Percentiles rank a stretch among this genome's conserved stretches.
These are phyloP conservation scores for Hippolais icterina DNA, from an alignment of 2,113 vertebrate genomes.

Conservation along the genomic window DNA sequence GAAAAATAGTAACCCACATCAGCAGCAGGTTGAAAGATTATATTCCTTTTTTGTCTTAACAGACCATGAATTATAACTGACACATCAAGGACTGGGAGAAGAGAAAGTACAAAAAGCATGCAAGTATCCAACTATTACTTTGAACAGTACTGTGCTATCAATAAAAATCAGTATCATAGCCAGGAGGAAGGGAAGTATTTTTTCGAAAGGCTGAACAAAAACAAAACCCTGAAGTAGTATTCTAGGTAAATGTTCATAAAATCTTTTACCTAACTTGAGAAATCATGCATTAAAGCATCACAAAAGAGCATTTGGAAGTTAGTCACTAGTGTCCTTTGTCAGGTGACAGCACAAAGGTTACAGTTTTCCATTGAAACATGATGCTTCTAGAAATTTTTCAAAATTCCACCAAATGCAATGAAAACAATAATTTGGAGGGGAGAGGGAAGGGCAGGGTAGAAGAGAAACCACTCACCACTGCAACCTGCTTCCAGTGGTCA, in stretches of 20 bases:
- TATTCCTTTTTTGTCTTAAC: neutral
- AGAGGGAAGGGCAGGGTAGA: neutral
- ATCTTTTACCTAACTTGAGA: neutral
- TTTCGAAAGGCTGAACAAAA: neutral
- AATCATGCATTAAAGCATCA: neutral
- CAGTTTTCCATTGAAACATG: neutral
- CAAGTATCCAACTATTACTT: neutral
- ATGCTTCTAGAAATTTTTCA: neutral
- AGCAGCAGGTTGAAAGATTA: neutral
- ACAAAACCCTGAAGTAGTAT: neutral
- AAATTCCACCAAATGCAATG: neutral
- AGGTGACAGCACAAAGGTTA: neutral
- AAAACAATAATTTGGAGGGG: neutral
- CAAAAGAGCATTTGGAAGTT: neutral
- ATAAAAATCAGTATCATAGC: neutral
- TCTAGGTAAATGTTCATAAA: neutral
- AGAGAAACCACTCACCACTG: slow-evolving; percentile 77
- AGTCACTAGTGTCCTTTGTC: neutral
- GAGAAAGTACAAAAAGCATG: neutral
- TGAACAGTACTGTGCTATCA: neutral
- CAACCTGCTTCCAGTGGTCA: slow-evolving; percentile 88
- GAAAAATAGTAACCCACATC: neutral
- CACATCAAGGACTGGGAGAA: neutral
- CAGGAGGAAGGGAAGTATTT: neutral
- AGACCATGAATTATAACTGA: neutral